Evolutionary conservation across 1,140 invertebrate genomes (phyloP), one percentile per base, ranked within the genome.

Genomic region (Diorhabda carinulata): DNA sequence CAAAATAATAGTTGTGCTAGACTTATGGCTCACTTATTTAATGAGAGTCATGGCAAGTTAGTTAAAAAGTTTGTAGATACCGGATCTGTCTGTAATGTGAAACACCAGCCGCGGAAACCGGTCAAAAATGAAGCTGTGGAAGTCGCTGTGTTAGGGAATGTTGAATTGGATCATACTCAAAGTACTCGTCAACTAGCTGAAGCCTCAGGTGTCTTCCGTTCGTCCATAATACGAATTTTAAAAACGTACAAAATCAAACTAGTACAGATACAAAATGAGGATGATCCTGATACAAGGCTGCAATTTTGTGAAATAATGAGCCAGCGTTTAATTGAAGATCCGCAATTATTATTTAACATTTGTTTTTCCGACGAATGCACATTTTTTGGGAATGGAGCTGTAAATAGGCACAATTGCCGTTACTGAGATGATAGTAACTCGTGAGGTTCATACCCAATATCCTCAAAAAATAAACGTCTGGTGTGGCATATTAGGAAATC

Each of bases 201-300:
- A 25, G 25, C 25, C n/a, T n/a, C n/a, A n/a, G n/a, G n/a, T n/a
- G n/a, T n/a, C n/a, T n/a, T n/a, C n/a, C 25, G 25, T 25, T 25
- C 25, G 25, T 25, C 25, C 25, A 25, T 25, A 25, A 25, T 25
- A 25, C 25, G 25, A 25, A 25, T 25, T 25, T 25, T 25, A 25
- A 25, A 25, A 25, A 25, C 25, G 25, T 25, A 25, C 25, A 70
- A 65, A 47, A 41, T 70, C 45, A 41, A 57, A 9, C 52, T 70
- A 25, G 7, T 67, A 41, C 69, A 70, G 57, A n/a, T 67, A 58
- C 60, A 67, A 42, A 68, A 57, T 60, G 59, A 67, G 58, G 61
- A 71, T 43, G 66, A 71, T 66, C 68, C 68, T 60, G 65, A 68
- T 45, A 25, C 60, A 6, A 6, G 65, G 59, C 56, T 68, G 3